Conservation (phyloP, 2,113 vertebrate species). For the Tachuris rubrigastra region DNA sequence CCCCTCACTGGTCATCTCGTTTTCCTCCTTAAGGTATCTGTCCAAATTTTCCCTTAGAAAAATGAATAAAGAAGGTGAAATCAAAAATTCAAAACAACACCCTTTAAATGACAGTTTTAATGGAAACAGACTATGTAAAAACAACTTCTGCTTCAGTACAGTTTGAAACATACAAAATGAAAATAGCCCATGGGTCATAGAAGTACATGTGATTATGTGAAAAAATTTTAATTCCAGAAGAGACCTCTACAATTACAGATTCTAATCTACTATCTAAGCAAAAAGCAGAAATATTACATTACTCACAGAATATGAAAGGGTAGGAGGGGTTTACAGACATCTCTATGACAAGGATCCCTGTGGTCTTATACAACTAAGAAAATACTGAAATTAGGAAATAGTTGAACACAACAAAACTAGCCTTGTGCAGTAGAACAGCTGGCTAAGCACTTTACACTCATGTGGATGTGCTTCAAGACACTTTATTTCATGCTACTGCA, state of each 20-base stretch:
- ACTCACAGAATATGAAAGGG: not conserved
- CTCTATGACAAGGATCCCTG: not conserved
- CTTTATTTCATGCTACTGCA: not conserved
- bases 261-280: not conserved
- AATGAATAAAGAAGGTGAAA: not conserved
- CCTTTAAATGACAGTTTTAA: not conserved
- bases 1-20: not conserved
- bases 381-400: not conserved
- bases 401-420: not conserved
- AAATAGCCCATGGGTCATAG: not conserved
- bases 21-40: not conserved
- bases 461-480: not conserved
- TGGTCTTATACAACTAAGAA: not conserved
- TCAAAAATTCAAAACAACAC: not conserved
- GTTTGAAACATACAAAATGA: not conserved
- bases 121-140: not conserved
- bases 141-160: not conserved
- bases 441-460: not conserved
- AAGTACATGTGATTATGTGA: not conserved
- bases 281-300: not conserved
- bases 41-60: not conserved
- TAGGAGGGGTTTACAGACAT: fast-evolving
- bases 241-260: not conserved
- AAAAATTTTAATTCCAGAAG: not conserved
- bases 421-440: not conserved